Base-by-base conservation (phyloP, 2,113 vertebrate genomes). In the Nerophis lumbriciformis region DNA sequence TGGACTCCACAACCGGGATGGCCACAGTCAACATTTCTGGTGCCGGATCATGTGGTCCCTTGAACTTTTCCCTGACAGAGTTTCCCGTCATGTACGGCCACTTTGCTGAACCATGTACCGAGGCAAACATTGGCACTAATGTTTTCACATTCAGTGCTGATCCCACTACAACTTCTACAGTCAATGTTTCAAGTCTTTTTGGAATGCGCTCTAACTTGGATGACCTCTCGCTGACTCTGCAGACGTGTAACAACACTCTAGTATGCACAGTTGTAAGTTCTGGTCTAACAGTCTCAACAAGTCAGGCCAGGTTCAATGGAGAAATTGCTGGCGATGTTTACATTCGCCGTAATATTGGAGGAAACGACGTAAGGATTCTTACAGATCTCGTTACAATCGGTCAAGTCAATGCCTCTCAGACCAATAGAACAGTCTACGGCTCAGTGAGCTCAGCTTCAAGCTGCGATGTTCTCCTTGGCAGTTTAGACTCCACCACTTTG, bases 71-170 rank as follows among this genome's bases (percentile, higher is more conserved):
- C 35, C 53, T 93, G 9, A 88, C 77, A 0, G 53, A 72, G 37
- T 93, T 90, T 61, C 91, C 91, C 0, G 87, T 92, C 21, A 90
- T 86, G 87, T 89, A 85, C 1, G 90, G 90, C 39, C 87, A 88
- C 47, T 87, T 73, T 49, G 51, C 21, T 38, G 61, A 87, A 6
- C 89, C 90, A 13, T 93, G 92, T 58, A 72, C 75, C 39, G 76
- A 83, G 39, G 64, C 52, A 6, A 77, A 85, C 28, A 74, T 91
- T 1, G 92, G 91, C 53, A 28, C 73, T 0, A 71, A 51, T 0
- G 3, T 88, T n/a, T 89, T 84, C 58, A 65, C 15, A 0, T 85
- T 91, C 48, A 59, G 53, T 0, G 66, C 74, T 4, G 15, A 75
- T 53, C 62, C 60, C 6, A 12, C 38, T 5, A 58, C 68, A 4